Evolutionary conservation across 2,797 vertebrate genomes (phyloP).

Genomic region (Echiichthys vipera): DNA sequence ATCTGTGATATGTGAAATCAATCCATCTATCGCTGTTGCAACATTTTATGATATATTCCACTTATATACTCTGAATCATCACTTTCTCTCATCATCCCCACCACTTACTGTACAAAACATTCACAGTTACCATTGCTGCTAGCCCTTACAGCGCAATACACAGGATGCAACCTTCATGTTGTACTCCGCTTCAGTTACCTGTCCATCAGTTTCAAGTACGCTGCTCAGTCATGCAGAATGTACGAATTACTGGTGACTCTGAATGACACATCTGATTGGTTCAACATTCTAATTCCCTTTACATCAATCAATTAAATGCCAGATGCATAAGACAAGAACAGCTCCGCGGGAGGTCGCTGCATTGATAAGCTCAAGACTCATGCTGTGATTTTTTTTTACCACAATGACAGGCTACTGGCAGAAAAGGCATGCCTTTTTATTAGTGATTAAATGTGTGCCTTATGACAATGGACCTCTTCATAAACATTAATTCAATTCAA

Average conservation of each 20-base stretch:
- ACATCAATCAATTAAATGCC: conserved; percentile 79
- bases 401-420: conserved; percentile 39
- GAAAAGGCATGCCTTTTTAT: conserved; percentile 20
- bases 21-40: not conserved
- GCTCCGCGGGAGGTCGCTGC: conserved; percentile 62
- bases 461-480: conserved; percentile 50
- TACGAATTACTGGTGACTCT: conserved; percentile 27
- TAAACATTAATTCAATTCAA: no score
- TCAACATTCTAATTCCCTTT: conserved; percentile 70
- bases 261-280: conserved; percentile 68
- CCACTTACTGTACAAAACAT: conserved; percentile 18
- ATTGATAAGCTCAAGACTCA: conserved; percentile 62
- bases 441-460: conserved; percentile 52
- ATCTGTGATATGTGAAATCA: conserved; percentile 1
- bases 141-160: not conserved
- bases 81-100: conserved; percentile 3
- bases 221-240: conserved; percentile 41
- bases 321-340: conserved; percentile 64
- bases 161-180: conserved; percentile 23
- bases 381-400: conserved; percentile 47
- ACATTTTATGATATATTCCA: not conserved
- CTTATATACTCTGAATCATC: not conserved
- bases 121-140: conserved; percentile 18
- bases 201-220: conserved; percentile 26
- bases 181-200: conserved; percentile 22